Conservation (phyloP, 2,888 invertebrate species). For the Ophion ellenae region DNA sequence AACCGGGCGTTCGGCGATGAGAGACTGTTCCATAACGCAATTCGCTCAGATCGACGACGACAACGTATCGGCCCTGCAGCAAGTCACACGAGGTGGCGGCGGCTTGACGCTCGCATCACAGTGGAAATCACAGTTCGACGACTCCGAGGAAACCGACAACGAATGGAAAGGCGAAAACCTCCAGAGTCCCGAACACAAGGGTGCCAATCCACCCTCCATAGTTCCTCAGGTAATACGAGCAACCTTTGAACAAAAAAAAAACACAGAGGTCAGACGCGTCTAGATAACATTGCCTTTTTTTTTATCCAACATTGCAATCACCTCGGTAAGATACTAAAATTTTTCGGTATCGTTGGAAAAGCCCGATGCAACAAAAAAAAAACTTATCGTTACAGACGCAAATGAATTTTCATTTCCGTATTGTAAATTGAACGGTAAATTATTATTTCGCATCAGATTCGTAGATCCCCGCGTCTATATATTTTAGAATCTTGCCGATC, state of each 20-base stretch:
- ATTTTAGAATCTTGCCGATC: conserved; percentile 34
- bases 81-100: conserved; percentile 95
- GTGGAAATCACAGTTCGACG: conserved; percentile 98
- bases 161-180: conserved; percentile 94
- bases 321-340: conserved; percentile 36
- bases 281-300: conserved; percentile 37
- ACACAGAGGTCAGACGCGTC: conserved; percentile 61
- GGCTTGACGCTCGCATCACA: conserved; percentile 94
- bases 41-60: conserved; percentile 97
- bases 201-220: conserved; percentile 74
- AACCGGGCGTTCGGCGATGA: conserved; percentile 84
- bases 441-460: no score
- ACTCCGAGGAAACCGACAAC: conserved; percentile 97
- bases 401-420: no score
- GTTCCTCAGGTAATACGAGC: conserved; percentile 78
- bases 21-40: conserved; percentile 94
- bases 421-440: no score
- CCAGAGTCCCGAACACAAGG: conserved; percentile 84
- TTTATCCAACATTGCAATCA: background rate
- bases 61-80: conserved; percentile 94
- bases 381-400: no score
- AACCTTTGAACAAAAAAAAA: background rate
- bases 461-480: background rate
- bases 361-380: background rate
- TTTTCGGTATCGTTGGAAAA: background rate